A percentile compares a stretch with the other conserved stretches of the same genome.
phyloP scores from a whole-genome alignment of 2,888 invertebrate genomes.

The Pheosia tremula region DNA sequence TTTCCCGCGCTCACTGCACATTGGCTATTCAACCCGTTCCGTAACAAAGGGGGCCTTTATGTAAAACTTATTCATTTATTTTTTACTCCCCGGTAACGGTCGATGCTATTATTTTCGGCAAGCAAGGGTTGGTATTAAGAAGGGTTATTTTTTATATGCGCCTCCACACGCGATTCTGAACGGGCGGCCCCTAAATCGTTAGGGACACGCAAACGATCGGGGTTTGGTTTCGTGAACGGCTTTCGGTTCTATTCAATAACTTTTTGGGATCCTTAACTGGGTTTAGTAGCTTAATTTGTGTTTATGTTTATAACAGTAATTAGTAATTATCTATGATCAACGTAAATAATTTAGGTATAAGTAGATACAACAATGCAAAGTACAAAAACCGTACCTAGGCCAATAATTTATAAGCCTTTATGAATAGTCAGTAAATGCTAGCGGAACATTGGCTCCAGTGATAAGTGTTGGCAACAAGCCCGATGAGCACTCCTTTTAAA shows the following conservation, averaged over 20 bases:
- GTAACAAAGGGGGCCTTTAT: constrained; percentile 73
- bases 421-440: too few species aligned
- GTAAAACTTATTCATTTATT: constrained; percentile 77
- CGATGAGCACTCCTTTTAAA: too few species aligned
- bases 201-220: constrained; percentile 65
- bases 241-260: constrained; percentile 15
- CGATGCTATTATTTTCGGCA: constrained; percentile 75
- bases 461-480: too few species aligned
- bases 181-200: constrained; percentile 62
- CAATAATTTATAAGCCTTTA: too few species aligned
- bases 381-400: too few species aligned
- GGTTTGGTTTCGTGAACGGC: constrained; percentile 36
- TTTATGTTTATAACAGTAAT: background rate
- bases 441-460: too few species aligned
- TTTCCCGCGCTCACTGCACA: constrained; percentile 69
- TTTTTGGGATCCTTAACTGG: background rate
- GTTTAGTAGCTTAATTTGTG: background rate
- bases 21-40: constrained; percentile 64
- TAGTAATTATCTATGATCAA: too few species aligned
- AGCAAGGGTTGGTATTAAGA: constrained; percentile 54
- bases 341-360: too few species aligned
- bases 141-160: constrained; percentile 64
- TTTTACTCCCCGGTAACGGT: constrained; percentile 75
- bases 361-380: too few species aligned
- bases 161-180: constrained; percentile 72